Evolutionary conservation across 2,797 vertebrate species (phyloP).

Genomic region (Sebastes umbrosus): DNA sequence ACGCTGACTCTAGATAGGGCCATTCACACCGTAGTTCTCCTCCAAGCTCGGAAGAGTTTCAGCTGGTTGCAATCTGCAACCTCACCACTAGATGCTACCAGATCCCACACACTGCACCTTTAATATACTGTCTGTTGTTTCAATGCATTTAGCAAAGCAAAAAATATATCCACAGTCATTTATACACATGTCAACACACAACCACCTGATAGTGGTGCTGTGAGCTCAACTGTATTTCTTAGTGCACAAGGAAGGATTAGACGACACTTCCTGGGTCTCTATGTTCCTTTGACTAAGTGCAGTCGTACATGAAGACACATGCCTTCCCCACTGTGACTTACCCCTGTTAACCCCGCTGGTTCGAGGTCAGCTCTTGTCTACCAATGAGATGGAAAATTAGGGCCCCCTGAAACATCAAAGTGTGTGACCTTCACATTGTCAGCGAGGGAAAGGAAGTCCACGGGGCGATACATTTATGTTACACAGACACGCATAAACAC

Average conservation of each 20-base stretch:
- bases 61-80: too few relatives aligned
- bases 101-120: too few relatives aligned
- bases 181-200: neutral
- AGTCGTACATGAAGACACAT: neutral
- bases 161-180: neutral
- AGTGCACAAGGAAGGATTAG: neutral
- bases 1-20: too few relatives aligned
- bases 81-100: too few relatives aligned
- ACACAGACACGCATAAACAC: conserved; percentile 1
- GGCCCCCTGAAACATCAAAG: conserved; percentile 52
- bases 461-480: conserved; percentile 28
- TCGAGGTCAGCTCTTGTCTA: conserved; percentile 25
- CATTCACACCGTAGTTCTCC: too few relatives aligned
- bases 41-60: too few relatives aligned
- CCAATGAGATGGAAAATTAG: conserved; percentile 43
- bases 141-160: neutral
- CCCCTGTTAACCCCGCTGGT: conserved; percentile 23
- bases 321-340: neutral
- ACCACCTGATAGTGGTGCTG: neutral
- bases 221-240: neutral
- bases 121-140: too few relatives aligned
- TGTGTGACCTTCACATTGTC: conserved; percentile 4
- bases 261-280: neutral
- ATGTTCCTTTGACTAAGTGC: neutral
- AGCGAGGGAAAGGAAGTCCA: neutral